Percentiles rank a stretch among this genome's conserved stretches.
Evolutionary conservation across 2,797 vertebrate genomes (phyloP).

Genomic region (Antrozous pallidus): DNA sequence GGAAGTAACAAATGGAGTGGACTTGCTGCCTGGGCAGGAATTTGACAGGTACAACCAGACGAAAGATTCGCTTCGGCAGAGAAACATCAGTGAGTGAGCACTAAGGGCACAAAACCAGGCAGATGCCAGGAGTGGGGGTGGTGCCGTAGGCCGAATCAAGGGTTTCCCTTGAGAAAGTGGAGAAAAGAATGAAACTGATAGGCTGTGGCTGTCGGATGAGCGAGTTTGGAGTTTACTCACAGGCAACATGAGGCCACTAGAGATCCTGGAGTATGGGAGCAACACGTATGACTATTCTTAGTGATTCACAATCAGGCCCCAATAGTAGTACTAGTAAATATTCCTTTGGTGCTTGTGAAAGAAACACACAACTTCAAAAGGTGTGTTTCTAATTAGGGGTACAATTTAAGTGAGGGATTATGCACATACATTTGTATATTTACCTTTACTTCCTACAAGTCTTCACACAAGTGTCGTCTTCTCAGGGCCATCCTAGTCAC

Average conservation of each 20-base stretch:
- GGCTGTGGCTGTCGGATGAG: neutral
- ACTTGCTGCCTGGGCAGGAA: neutral
- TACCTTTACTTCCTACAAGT: neutral
- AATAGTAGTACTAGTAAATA: neutral
- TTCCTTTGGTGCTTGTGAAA: slow-evolving; percentile 2
- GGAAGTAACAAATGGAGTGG: neutral
- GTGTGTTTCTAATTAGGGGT: neutral
- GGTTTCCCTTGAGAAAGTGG: neutral
- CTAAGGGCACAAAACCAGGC: neutral
- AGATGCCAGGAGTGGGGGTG: neutral
- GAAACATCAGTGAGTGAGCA: neutral
- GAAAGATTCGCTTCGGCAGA: neutral
- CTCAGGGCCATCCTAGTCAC: neutral
- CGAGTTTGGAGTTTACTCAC: neutral
- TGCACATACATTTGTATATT: neutral
- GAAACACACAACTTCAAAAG: neutral
- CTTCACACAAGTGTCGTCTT: neutral
- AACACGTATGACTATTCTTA: neutral
- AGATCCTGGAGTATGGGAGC: neutral
- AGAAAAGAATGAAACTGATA: neutral
- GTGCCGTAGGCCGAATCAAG: neutral
- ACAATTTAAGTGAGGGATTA: neutral
- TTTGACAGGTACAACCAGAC: neutral
- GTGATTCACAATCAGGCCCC: neutral
- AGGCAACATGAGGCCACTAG: neutral